Evolutionary conservation across 1,140 invertebrate species (phyloP).

Genomic region (Charaxes varanes): DNA sequence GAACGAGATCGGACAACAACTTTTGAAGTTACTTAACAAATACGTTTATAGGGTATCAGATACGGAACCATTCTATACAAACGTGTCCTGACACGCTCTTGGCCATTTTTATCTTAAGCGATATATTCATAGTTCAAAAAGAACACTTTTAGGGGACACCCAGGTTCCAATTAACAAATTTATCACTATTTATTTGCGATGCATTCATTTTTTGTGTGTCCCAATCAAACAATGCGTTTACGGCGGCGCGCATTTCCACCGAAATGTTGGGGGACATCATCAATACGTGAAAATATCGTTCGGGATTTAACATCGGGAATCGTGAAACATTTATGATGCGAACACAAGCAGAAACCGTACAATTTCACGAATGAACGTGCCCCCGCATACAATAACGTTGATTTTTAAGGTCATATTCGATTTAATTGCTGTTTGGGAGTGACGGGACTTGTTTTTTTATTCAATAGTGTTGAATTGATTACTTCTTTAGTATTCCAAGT

Average conservation of each 20-base stretch:
- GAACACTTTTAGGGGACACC: too few relatives aligned
- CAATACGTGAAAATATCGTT: constrained; percentile 64
- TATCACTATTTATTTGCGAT: constrained; percentile 32
- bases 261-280: constrained; percentile 52
- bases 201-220: constrained; percentile 34
- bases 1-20: too few relatives aligned
- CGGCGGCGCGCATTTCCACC: constrained; percentile 40
- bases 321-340: constrained; percentile 53
- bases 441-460: constrained; percentile 8
- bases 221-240: constrained; percentile 52
- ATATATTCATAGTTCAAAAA: too few relatives aligned
- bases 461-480: constrained; percentile 17
- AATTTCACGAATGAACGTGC: constrained; percentile 53
- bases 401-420: constrained; percentile 39
- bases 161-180: too few relatives aligned
- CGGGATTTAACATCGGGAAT: constrained; percentile 44
- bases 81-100: too few relatives aligned
- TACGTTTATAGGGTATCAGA: too few relatives aligned
- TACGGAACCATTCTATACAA: too few relatives aligned
- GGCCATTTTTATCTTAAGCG: too few relatives aligned
- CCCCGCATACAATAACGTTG: constrained; percentile 37
- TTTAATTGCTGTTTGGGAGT: constrained; percentile 35
- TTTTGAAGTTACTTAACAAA: too few relatives aligned
- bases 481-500: constrained; percentile 11
- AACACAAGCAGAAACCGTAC: constrained; percentile 47